These are phyloP conservation scores for Staurois parvus DNA, from an alignment of 2,797 vertebrate genomes.

Conservation along the genomic window DNA sequence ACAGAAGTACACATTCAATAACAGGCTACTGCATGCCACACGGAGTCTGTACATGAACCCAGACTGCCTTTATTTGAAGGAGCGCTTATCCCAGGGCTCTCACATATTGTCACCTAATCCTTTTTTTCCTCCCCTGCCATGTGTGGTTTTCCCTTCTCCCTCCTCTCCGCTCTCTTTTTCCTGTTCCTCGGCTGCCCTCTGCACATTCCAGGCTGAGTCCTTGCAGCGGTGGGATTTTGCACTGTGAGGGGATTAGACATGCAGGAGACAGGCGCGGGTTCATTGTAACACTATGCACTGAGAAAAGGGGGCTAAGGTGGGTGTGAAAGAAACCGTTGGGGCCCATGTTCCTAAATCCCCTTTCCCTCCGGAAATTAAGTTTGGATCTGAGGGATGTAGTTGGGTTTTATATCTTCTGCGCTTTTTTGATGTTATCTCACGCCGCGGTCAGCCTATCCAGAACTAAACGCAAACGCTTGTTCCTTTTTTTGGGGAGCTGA, in stretches of 20 bases:
- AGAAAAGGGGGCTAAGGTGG: conserved; percentile 62
- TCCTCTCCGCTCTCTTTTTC: conserved; percentile 77
- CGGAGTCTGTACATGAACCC: conserved; percentile 77
- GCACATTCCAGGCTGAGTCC: conserved; percentile 80
- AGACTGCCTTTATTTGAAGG: conserved; percentile 75
- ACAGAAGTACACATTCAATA: not conserved
- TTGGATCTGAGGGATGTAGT: conserved; percentile 40
- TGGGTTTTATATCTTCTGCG: conserved; percentile 23
- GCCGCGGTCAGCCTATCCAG: not conserved
- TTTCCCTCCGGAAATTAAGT: conserved; percentile 41
- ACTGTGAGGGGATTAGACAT: conserved; percentile 82
- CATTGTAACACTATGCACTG: conserved; percentile 69
- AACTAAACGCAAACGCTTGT: not conserved
- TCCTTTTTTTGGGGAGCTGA: not conserved
- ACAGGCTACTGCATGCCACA: not conserved
- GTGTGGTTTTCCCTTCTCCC: conserved; percentile 84
- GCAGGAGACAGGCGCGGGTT: conserved; percentile 78
- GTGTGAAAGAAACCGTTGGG: conserved; percentile 26
- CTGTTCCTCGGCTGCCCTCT: conserved; percentile 52
- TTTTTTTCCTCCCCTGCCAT: conserved; percentile 80
- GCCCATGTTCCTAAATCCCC: conserved; percentile 34
- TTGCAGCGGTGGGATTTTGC: conserved; percentile 78
- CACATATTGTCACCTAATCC: conserved; percentile 85
- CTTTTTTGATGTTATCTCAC: conserved; percentile 30
- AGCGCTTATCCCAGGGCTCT: conserved; percentile 80